Base-by-base conservation (phyloP, 1,140 invertebrate genomes). In the Mesaphorura yosii region DNA sequence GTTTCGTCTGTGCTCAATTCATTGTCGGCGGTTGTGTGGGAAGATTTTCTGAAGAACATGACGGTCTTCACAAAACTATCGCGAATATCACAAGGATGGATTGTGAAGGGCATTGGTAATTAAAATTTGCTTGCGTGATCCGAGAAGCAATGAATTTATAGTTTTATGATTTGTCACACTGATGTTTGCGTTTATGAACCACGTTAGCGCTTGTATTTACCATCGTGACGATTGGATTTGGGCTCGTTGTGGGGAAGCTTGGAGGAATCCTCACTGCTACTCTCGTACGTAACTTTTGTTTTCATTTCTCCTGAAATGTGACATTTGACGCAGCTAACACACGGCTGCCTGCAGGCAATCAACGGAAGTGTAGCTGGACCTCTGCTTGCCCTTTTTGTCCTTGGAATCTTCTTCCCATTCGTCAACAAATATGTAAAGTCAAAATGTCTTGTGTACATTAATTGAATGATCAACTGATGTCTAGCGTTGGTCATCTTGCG, bases 1-100 rank as follows among this genome's bases (percentile, higher is more conserved):
- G 64, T 73, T 4, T 73, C 71, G 1, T 72, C 70, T 17, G 66
- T 66, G 42, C 50, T 73, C 2, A 74, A 72, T 57, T 68, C 72
- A 3, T 53, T 74, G 25, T 65, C 71, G 5, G 70, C 72, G 1
- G 70, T 74, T 4, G 68, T 67, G 12, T 68, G 69, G 63, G 66
- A 72, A 55, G 72, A 73, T 54, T 66, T 73, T 41, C 48, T 55
- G 12, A 51, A 41, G 20, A 40, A 53, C 5, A 46, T 48, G 25
- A 5, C 19, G 23, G 49, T 23, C 27, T 62, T 62, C 39, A 38
- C 39, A 7, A 22, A 22, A 3, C 40, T 58, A 40, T 19, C 7
- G 28, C 48, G 51, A 3, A 51, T 14, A 31, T 25, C 23, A n/a
- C 53, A 62, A 44, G 49, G 48, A 23, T 19, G 22, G 2, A 51